A percentile compares a stretch with the other conserved stretches of the same genome.
phyloP scores from a whole-genome alignment of 2,888 invertebrate genomes.

The Tenthredo scrophulariae region DNA sequence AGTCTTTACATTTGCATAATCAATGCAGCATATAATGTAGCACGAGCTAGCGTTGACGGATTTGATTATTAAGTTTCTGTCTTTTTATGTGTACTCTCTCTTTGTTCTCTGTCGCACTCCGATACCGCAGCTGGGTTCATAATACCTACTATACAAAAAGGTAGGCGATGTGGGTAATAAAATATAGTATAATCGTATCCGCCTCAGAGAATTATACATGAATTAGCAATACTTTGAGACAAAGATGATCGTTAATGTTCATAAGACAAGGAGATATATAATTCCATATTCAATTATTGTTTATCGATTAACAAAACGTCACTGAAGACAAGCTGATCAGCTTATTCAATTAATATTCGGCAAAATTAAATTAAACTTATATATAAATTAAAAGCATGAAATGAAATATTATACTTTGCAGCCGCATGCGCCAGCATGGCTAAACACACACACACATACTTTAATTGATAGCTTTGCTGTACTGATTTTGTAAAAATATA shows the following conservation, averaged over 20 bases:
- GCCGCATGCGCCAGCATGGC: conserved; percentile 64
- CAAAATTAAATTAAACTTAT: neutral
- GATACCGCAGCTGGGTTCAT: conserved; percentile 76
- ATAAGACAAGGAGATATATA: neutral
- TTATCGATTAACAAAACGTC: neutral
- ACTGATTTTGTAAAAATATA: conserved; percentile 17
- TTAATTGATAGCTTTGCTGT: conserved; percentile 40
- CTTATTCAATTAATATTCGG: neutral
- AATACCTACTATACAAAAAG: conserved; percentile 77
- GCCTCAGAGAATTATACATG: conserved; percentile 20
- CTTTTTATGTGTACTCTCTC: conserved; percentile 73
- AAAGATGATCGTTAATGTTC: neutral
- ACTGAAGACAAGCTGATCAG: neutral
- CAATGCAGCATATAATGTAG: conserved; percentile 59
- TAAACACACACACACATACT: conserved; percentile 53
- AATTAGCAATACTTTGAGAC: neutral
- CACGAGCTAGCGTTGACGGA: conserved; percentile 60
- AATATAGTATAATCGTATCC: conserved; percentile 52
- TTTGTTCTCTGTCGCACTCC: conserved; percentile 75
- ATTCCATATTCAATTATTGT: neutral
- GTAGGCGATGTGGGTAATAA: conserved; percentile 72
- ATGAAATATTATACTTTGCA: conserved; percentile 14
- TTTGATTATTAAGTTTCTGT: conserved; percentile 63
- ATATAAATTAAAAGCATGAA: conserved; percentile 34
- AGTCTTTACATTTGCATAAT: conserved; percentile 57